phyloP scores from a whole-genome alignment of 2,888 invertebrate genomes.

The Cephus pygmeus region DNA sequence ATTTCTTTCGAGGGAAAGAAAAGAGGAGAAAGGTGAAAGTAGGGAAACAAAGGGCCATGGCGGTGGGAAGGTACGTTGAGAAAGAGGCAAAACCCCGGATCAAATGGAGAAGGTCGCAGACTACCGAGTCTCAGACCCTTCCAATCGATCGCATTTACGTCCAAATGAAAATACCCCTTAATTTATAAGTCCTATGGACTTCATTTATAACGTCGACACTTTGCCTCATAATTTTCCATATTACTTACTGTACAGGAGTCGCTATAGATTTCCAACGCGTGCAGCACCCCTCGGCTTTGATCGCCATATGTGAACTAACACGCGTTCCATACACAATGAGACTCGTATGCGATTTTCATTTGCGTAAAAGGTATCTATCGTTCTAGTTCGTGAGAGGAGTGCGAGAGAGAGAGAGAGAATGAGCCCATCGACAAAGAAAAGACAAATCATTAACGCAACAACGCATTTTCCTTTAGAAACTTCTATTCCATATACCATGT shows the following conservation, averaged over 20 bases:
- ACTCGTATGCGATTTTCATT: conserved; percentile 40
- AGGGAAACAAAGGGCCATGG: too few species aligned
- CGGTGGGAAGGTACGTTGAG: too few species aligned
- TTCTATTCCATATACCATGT: too few species aligned
- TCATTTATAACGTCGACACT: background rate
- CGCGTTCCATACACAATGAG: background rate
- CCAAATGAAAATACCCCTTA: too few species aligned
- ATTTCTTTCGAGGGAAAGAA: background rate
- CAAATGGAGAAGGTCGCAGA: too few species aligned
- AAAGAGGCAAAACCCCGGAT: too few species aligned
- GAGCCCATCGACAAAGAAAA: conserved; percentile 29
- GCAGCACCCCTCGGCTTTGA: background rate
- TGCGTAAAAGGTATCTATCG: conserved; percentile 45
- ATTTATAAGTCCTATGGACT: background rate
- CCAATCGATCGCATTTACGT: too few species aligned
- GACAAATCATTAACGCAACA: conserved; percentile 29
- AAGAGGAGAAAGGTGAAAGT: too few species aligned
- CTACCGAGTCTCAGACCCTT: too few species aligned
- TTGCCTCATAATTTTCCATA: conserved; percentile 20
- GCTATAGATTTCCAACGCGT: background rate
- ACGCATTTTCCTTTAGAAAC: conserved; percentile 12
- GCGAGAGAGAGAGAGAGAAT: conserved; percentile 10
- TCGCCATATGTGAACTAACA: background rate
- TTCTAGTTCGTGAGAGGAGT: conserved; percentile 23
- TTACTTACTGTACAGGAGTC: conserved; percentile 4